Evolutionary conservation across 2,113 vertebrate species (phyloP).

Genomic region (Megalops atlanticus): DNA sequence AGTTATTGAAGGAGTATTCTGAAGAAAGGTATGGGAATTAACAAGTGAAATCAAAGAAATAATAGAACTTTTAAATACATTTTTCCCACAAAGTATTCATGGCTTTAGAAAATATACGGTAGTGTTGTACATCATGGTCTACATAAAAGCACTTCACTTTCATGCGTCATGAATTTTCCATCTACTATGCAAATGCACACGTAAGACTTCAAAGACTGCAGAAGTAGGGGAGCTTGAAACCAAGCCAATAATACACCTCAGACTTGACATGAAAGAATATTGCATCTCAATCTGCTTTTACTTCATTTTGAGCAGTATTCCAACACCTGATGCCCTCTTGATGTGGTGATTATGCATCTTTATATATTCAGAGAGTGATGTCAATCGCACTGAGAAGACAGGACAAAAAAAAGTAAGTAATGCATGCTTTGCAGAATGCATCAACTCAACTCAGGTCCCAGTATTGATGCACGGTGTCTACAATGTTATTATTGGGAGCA

Average conservation of each 20-base stretch:
- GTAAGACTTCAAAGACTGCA: background rate
- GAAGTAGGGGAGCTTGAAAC: background rate
- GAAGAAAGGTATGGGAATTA: background rate
- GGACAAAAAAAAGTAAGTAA: background rate
- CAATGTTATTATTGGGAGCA: background rate
- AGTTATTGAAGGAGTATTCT: too few species aligned
- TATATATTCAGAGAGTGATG: background rate
- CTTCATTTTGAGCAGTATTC: background rate
- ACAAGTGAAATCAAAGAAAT: background rate
- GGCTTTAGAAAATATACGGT: background rate
- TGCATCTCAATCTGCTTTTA: background rate
- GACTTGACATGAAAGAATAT: background rate
- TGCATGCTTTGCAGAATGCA: background rate
- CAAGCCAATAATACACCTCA: background rate
- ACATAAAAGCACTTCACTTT: background rate
- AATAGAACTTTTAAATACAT: background rate
- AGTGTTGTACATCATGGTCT: background rate
- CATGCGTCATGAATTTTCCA: background rate
- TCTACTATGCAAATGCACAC: background rate
- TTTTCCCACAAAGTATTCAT: background rate
- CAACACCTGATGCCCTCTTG: background rate
- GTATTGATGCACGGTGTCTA: background rate
- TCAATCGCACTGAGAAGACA: background rate
- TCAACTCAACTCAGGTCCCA: background rate
- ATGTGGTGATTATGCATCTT: background rate